Conservation (phyloP, 2,797 vertebrate genomes). For the Typhlichthys eigenmanni region DNA sequence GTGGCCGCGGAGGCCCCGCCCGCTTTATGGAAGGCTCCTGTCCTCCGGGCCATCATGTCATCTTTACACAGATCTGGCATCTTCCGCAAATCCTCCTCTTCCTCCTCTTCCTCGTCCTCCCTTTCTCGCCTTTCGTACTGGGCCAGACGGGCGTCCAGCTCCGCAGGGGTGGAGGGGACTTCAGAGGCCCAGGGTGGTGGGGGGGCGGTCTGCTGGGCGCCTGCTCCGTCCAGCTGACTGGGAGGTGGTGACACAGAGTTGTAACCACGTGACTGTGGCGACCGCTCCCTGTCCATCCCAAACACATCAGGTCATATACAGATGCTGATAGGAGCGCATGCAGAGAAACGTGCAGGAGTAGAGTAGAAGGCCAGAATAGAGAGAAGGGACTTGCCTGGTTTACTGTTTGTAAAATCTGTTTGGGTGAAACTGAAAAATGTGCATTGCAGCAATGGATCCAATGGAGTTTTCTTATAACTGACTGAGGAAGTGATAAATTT, state of each 20-base stretch:
- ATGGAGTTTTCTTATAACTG: no score
- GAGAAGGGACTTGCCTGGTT: no score
- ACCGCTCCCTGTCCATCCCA: neutral
- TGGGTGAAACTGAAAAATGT: no score
- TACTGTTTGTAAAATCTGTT: no score
- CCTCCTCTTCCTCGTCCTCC: slow-evolving; percentile 61
- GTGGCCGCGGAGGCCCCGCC: slow-evolving; percentile 23
- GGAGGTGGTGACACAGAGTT: slow-evolving; percentile 47
- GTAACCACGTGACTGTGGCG: slow-evolving; percentile 30
- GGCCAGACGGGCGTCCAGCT: slow-evolving; percentile 69
- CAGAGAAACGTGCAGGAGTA: slow-evolving; percentile 34
- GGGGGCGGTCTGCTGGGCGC: slow-evolving; percentile 26
- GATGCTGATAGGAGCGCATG: neutral
- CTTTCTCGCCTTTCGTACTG: slow-evolving; percentile 58
- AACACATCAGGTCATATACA: slow-evolving; percentile 10
- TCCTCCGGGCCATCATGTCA: slow-evolving; percentile 85
- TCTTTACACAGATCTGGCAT: slow-evolving; percentile 82
- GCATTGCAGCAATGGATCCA: no score
- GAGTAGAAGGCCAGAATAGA: neutral
- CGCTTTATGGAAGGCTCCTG: slow-evolving; percentile 76
- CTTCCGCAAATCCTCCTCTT: slow-evolving; percentile 64
- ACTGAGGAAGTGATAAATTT: no score
- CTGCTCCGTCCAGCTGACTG: slow-evolving; percentile 56
- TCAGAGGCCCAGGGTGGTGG: slow-evolving; percentile 18
- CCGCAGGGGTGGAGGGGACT: slow-evolving; percentile 38